phyloP scores from a whole-genome alignment of 2,888 invertebrate species.

The Pollenia griseotomentosa region DNA sequence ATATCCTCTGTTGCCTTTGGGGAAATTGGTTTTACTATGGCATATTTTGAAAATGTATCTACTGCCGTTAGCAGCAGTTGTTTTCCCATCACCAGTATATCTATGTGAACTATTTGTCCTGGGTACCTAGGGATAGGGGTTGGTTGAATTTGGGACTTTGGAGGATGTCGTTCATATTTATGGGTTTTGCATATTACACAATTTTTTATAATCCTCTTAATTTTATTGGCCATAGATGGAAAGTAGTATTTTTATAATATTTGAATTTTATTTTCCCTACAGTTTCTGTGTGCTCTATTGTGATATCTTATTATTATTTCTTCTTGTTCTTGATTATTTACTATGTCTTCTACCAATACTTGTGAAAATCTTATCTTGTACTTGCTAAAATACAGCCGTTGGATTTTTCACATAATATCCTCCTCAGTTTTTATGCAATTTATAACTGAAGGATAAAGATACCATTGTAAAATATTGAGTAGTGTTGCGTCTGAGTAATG shows the following conservation, averaged over 20 bases:
- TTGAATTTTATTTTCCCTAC: constrained; percentile 9
- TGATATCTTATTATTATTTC: not conserved
- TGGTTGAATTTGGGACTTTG: not conserved
- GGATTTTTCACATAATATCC: not conserved
- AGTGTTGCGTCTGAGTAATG: too few relatives aligned
- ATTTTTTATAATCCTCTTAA: constrained; percentile 2
- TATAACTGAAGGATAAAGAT: constrained; percentile 19
- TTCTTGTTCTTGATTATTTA: not conserved
- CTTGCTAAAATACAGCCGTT: not conserved
- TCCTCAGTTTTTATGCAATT: constrained; percentile 22
- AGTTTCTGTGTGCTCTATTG: constrained; percentile 22
- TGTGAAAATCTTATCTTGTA: constrained; percentile 13
- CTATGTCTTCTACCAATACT: not conserved
- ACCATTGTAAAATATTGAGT: not conserved
- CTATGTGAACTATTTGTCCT: not conserved
- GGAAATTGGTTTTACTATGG: too few relatives aligned
- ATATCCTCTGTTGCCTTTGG: not conserved
- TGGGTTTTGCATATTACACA: not conserved
- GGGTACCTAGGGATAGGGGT: not conserved
- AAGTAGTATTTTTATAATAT: constrained; percentile 18
- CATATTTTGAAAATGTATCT: too few relatives aligned
- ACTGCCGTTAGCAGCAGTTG: not conserved
- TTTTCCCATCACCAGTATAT: not conserved
- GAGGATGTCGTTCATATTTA: constrained; percentile 17
- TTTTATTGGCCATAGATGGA: not conserved